Conservation (phyloP, 2,797 vertebrate species). For the Pangasius krempfi region DNA sequence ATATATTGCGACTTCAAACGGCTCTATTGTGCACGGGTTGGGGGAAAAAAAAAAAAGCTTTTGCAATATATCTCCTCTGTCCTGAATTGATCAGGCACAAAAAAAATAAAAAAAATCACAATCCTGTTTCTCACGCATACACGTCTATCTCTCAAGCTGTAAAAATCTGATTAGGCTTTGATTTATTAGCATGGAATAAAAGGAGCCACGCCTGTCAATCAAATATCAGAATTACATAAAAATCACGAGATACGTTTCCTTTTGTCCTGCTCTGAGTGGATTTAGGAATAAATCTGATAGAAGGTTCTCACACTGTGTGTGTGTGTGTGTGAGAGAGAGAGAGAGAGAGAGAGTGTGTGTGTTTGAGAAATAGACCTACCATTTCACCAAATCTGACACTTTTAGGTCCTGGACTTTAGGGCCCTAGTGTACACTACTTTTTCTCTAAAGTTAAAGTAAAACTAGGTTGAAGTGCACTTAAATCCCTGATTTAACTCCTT, state of each 20-base stretch:
- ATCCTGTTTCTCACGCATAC: not conserved
- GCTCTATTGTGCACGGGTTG: not conserved
- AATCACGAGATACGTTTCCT: not conserved
- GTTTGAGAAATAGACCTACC: too few relatives aligned
- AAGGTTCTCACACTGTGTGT: not conserved
- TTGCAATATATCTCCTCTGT: slow-evolving; percentile 8
- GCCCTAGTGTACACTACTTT: not conserved
- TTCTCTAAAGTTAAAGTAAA: slow-evolving; percentile 13
- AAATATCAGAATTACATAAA: not conserved
- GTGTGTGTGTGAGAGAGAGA: not conserved
- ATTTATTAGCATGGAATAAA: slow-evolving; percentile 8
- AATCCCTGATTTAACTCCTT: slow-evolving; percentile 49
- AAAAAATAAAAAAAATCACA: not conserved
- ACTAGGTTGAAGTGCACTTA: slow-evolving; percentile 33
- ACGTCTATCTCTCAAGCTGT: not conserved
- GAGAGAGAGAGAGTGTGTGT: not conserved
- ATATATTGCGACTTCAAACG: slow-evolving; percentile 15
- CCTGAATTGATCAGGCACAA: slow-evolving; percentile 15
- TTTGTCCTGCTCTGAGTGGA: not conserved
- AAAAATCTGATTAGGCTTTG: not conserved
- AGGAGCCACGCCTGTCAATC: not conserved
- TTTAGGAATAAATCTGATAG: slow-evolving; percentile 1
- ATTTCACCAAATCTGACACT: not conserved
- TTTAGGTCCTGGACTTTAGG: not conserved
- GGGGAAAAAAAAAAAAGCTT: not conserved